phyloP scores from a whole-genome alignment of 1,140 invertebrate genomes.

The Pemphigus obesinymphae region DNA sequence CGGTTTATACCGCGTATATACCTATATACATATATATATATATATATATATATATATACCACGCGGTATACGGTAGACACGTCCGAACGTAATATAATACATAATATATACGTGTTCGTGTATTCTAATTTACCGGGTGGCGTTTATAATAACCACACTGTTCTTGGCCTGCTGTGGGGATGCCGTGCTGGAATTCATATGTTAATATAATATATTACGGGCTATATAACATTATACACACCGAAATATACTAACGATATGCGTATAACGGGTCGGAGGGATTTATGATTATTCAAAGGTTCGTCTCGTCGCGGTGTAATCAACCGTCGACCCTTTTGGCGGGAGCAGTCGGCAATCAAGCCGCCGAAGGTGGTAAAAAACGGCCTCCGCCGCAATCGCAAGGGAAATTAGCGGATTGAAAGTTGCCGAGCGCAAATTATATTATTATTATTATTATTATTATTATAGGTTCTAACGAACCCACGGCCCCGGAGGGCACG shows the following conservation, averaged over 20 bases:
- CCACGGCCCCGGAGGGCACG: background rate
- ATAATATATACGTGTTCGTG: background rate
- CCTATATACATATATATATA: too few relatives aligned
- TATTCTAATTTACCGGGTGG: background rate
- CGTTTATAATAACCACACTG: background rate
- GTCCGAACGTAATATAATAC: background rate
- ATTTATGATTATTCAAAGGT: constrained; percentile 41
- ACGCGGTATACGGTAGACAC: too few relatives aligned
- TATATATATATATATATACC: too few relatives aligned
- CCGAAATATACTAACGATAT: background rate
- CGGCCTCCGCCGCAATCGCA: constrained; percentile 18
- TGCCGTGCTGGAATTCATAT: background rate
- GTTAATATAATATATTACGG: background rate
- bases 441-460: too few relatives aligned
- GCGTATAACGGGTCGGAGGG: background rate
- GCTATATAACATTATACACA: background rate
- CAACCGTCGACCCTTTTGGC: constrained; percentile 30
- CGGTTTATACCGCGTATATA: too few relatives aligned
- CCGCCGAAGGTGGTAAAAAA: constrained; percentile 2
- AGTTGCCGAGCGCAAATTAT: constrained; percentile 7
- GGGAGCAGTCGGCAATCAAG: background rate
- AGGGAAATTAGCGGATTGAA: constrained; percentile 40
- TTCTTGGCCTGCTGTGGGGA: too few relatives aligned
- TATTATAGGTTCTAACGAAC: background rate
- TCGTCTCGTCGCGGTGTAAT: constrained; percentile 15